Evolutionary conservation across 2,113 vertebrate species (phyloP).

Genomic region (Ptilorrhoa leucosticta): DNA sequence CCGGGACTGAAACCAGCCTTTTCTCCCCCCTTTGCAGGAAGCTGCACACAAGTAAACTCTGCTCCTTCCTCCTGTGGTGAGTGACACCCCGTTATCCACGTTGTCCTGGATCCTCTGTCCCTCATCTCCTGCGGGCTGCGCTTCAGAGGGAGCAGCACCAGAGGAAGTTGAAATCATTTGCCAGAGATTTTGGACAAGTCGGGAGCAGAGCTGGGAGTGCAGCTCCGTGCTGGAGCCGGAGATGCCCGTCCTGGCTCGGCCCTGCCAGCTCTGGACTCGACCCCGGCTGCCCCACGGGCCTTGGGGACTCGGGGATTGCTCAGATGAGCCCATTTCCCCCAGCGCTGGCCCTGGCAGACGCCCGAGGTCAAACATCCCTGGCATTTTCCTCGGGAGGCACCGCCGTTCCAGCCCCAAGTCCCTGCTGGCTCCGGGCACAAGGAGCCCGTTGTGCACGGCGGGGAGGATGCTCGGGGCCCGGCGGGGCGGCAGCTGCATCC

Average conservation of each 20-base stretch:
- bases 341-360: not conserved
- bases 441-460: not conserved
- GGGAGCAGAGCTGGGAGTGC: not conserved
- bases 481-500: not conserved
- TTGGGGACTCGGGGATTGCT: fast-evolving
- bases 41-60: fast-evolving
- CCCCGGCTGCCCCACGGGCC: fast-evolving
- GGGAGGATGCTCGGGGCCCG: not conserved
- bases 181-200: not conserved
- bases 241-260: fast-evolving
- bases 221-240: fast-evolving
- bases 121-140: fast-evolving
- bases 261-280: not conserved
- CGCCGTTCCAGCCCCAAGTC: fast-evolving
- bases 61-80: fast-evolving
- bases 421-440: not conserved
- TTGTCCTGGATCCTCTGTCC: not conserved
- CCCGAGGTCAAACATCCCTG: fast-evolving
- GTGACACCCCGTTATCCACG: fast-evolving
- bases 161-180: too few relatives aligned
- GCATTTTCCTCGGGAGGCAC: not conserved
- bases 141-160: not conserved
- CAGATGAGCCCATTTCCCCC: fast-evolving
- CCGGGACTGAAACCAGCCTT: not conserved
- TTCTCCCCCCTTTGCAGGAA: not conserved